Evolutionary conservation across 2,888 invertebrate genomes (phyloP).

Genomic region (Dioctria rufipes): DNA sequence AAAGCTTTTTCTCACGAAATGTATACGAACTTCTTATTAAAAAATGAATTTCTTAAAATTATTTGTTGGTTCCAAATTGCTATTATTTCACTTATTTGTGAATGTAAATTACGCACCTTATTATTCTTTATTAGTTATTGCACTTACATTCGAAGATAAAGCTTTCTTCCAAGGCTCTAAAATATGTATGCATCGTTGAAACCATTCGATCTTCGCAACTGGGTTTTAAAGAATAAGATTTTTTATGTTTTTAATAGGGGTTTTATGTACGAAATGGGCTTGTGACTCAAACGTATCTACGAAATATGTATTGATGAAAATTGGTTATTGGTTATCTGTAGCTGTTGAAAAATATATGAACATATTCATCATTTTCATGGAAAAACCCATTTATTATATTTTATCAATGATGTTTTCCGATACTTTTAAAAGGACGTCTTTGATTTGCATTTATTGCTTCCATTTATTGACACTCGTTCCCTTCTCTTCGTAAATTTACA

Average conservation of each 20-base stretch:
- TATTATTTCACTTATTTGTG: neutral
- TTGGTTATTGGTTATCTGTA: too few species aligned
- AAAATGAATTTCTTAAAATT: conserved; percentile 31
- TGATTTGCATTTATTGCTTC: neutral
- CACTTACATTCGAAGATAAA: conserved; percentile 18
- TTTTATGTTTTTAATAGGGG: too few species aligned
- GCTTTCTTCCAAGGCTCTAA: conserved; percentile 45
- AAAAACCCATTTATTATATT: neutral
- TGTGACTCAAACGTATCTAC: too few species aligned
- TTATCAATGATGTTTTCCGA: neutral
- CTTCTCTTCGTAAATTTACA: conserved; percentile 40
- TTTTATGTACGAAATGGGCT: too few species aligned
- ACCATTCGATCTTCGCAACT: conserved; percentile 1
- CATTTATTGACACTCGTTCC: conserved; percentile 42
- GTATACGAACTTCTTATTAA: conserved; percentile 20
- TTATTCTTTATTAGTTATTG: conserved; percentile 1
- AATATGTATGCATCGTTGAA: conserved; percentile 32
- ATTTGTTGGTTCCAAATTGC: conserved; percentile 23
- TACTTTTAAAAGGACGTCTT: conserved; percentile 35
- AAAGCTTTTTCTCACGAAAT: conserved; percentile 69
- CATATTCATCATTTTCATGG: too few species aligned
- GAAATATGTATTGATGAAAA: too few species aligned
- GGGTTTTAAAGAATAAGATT: too few species aligned
- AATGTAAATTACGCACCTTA: conserved; percentile 14
- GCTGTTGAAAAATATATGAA: too few species aligned